Evolutionary conservation across 1,140 invertebrate species (phyloP).

Genomic region (Bombyx mori): ASM3026992v2 NC_085116.1:1110001-1110500

Average conservation of each 20-base stretch:
- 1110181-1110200: slow-evolving; percentile 69
- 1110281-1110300: slow-evolving; percentile 1
- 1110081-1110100: slow-evolving; percentile 66
- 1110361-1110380: no score
- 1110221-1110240: slow-evolving; percentile 46
- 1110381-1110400: no score
- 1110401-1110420: no score
- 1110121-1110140: slow-evolving; percentile 57
- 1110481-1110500: slow-evolving; percentile 5
- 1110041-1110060: slow-evolving; percentile 26
- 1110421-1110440: no score
- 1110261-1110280: background rate
- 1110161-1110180: slow-evolving; percentile 53
- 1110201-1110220: slow-evolving; percentile 65
- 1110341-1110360: no score
- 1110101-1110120: slow-evolving; percentile 62
- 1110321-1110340: no score
- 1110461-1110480: background rate
- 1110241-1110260: background rate
- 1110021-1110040: slow-evolving; percentile 39
- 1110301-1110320: background rate
- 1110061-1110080: slow-evolving; percentile 23
- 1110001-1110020: slow-evolving; percentile 37
- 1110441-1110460: background rate
- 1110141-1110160: slow-evolving; percentile 63